Evolutionary conservation across 2,797 vertebrate species (phyloP).

Genomic region (Dendrocincla fuliginosa): DNA sequence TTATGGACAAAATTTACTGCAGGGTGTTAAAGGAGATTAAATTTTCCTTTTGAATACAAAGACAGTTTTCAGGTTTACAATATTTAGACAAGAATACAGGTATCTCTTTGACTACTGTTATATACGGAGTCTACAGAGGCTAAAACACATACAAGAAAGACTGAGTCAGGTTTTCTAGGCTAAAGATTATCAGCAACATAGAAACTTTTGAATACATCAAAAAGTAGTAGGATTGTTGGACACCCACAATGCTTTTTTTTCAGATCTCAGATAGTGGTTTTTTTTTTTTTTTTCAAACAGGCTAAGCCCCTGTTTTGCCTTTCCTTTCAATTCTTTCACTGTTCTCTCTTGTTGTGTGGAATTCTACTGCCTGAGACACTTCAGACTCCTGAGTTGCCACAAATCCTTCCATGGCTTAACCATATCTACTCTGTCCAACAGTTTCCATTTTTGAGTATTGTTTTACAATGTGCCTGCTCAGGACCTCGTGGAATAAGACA

Average conservation of each 20-base stretch:
- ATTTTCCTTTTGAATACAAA: slow-evolving; percentile 23
- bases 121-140: neutral
- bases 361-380: neutral
- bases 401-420: neutral
- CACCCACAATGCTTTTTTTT: neutral
- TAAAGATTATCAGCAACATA: neutral
- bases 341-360: neutral
- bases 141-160: neutral
- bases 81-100: neutral
- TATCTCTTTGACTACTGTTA: neutral
- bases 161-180: neutral
- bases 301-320: neutral
- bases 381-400: neutral
- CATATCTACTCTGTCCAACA: neutral
- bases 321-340: neutral
- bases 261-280: neutral
- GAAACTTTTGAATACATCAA: neutral
- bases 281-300: neutral
- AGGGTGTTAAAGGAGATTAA: neutral
- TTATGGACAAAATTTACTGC: neutral
- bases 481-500: neutral
- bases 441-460: neutral
- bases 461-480: neutral
- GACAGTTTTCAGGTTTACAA: neutral
- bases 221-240: neutral